phyloP scores from a whole-genome alignment of 2,797 vertebrate genomes.

The Cheirogaleus major region DNA sequence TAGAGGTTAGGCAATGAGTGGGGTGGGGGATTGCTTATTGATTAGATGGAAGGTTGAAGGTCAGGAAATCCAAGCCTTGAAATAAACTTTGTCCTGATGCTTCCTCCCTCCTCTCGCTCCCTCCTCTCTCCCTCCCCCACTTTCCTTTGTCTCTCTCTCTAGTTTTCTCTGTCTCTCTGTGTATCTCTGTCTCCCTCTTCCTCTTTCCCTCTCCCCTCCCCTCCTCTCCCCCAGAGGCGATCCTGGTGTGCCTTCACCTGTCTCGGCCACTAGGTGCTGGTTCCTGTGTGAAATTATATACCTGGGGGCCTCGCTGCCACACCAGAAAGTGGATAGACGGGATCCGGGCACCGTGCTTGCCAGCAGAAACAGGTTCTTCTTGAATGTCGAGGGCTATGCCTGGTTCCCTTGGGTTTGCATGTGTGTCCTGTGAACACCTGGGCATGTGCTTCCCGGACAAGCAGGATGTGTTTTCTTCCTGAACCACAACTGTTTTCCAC shows the following conservation, averaged over 20 bases:
- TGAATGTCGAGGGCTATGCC: constrained; percentile 18
- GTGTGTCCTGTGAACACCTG: not conserved
- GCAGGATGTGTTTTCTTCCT: constrained; percentile 47
- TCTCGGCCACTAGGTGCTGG: not conserved
- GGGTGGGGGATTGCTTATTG: not conserved
- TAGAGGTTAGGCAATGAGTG: not conserved
- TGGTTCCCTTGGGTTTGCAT: not conserved
- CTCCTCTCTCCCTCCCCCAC: not conserved
- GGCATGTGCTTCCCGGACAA: not conserved
- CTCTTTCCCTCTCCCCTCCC: accelerated
- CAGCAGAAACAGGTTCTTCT: constrained; percentile 75
- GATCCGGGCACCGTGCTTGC: constrained; percentile 4
- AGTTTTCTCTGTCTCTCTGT: not conserved
- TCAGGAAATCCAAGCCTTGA: not conserved
- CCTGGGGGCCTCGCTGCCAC: not conserved
- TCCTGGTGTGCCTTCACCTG: not conserved
- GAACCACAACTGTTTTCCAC: not conserved
- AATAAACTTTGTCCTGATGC: not conserved
- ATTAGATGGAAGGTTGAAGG: not conserved
- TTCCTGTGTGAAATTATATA: not conserved
- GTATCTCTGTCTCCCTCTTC: accelerated
- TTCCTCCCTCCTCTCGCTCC: too few species aligned
- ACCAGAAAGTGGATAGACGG: constrained; percentile 48
- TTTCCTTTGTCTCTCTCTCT: too few species aligned
- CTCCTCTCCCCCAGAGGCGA: accelerated